A percentile compares a stretch with the other conserved stretches of the same genome.
Conservation (phyloP, 2,113 vertebrate genomes). For the Nyctibius bracteatus region DNA sequence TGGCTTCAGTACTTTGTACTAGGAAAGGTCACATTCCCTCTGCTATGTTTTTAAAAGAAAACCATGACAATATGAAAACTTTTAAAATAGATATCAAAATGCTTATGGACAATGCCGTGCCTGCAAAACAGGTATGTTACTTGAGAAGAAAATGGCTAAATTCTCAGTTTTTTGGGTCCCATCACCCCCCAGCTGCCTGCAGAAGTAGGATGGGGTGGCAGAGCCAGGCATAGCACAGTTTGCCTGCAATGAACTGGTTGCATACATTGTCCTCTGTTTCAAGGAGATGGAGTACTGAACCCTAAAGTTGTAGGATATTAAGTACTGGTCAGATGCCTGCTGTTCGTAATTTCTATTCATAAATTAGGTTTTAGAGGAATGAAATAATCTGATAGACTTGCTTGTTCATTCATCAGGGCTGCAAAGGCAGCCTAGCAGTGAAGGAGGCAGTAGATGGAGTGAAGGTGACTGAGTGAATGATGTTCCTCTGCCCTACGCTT, state of each 20-base stretch:
- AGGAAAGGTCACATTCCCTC: background rate
- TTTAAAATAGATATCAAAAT: background rate
- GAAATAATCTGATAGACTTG: background rate
- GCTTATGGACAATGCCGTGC: background rate
- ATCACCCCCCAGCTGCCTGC: background rate
- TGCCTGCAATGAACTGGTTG: background rate
- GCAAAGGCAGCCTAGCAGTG: background rate
- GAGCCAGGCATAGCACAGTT: background rate
- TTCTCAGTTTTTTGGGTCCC: background rate
- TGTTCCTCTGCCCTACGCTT: rapidly evolving
- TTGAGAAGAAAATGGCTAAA: background rate
- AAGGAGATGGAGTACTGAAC: background rate
- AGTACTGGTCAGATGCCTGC: background rate
- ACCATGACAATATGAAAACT: background rate
- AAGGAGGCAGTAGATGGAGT: background rate
- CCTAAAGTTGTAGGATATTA: background rate
- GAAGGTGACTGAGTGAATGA: background rate
- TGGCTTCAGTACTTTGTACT: background rate
- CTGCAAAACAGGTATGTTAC: background rate
- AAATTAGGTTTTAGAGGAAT: background rate
- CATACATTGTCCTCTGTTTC: rapidly evolving
- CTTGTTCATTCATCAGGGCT: background rate
- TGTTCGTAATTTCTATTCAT: background rate
- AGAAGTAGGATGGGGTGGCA: background rate
- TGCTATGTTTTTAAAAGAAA: background rate